phyloP scores from a whole-genome alignment of 2,888 invertebrate genomes.

The Drosophila monieri region DNA sequence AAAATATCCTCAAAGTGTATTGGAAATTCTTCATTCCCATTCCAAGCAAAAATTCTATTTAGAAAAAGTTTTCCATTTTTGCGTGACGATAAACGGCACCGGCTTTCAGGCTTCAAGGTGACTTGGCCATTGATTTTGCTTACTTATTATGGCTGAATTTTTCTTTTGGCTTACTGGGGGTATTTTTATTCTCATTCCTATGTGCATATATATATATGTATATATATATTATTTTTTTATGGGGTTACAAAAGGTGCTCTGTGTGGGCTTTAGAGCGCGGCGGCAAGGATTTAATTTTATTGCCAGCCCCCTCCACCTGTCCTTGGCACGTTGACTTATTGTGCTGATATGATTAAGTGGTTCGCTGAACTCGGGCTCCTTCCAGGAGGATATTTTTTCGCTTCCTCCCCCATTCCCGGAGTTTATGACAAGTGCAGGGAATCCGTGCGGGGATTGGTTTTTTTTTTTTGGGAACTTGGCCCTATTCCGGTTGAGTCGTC shows the following conservation, averaged over 20 bases:
- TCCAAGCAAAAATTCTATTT: neutral
- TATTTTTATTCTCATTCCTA: neutral
- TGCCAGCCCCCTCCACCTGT: slow-evolving; percentile 54
- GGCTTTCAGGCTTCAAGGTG: slow-evolving; percentile 38
- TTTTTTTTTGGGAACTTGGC: neutral
- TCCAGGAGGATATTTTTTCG: no score
- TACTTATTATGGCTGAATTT: slow-evolving; percentile 24
- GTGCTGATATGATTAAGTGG: slow-evolving; percentile 77
- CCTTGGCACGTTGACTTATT: slow-evolving; percentile 68
- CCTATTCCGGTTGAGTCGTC: neutral
- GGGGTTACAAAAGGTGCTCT: slow-evolving; percentile 6
- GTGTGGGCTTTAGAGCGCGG: slow-evolving; percentile 14
- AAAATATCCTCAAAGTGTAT: no score
- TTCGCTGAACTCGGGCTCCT: slow-evolving; percentile 36
- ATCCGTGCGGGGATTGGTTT: neutral
- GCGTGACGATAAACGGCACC: no score
- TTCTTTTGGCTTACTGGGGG: slow-evolving; percentile 23
- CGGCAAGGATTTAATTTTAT: slow-evolving; percentile 79
- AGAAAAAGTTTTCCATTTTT: no score
- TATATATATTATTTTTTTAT: slow-evolving; percentile 1
- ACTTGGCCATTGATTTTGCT: slow-evolving; percentile 46
- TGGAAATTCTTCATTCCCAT: neutral
- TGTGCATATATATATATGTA: neutral
- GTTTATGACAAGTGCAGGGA: slow-evolving; percentile 44
- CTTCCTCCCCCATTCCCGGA: neutral